Conservation (phyloP, 1,140 invertebrate species). For the Aculops lycopersici region DNA sequence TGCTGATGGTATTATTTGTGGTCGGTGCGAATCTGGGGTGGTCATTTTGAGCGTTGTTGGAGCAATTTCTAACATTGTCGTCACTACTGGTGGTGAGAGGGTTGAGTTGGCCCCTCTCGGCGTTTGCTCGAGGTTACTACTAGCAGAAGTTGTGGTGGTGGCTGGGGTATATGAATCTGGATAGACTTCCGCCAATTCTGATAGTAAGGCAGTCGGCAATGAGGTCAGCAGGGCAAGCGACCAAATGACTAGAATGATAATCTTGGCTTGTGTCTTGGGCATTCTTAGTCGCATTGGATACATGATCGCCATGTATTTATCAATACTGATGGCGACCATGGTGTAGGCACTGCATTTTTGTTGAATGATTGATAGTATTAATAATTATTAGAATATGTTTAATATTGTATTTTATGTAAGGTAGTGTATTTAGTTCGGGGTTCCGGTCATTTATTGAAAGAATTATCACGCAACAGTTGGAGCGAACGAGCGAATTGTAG, state of each 20-base stretch:
- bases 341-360: slow-evolving; percentile 35
- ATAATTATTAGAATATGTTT: neutral
- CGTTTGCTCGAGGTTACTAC: neutral
- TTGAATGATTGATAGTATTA: neutral
- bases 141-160: neutral
- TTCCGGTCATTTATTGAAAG: too few species aligned
- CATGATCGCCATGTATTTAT: slow-evolving; percentile 55
- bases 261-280: slow-evolving; percentile 30
- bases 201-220: slow-evolving; percentile 37
- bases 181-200: slow-evolving; percentile 12
- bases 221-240: slow-evolving; percentile 37
- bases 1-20: too few species aligned
- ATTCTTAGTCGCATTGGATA: slow-evolving; percentile 45
- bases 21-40: too few species aligned
- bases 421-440: too few species aligned
- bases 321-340: slow-evolving; percentile 43
- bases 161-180: neutral
- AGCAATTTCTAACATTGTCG: neutral
- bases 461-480: too few species aligned
- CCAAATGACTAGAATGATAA: slow-evolving; percentile 41
- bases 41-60: neutral
- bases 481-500: too few species aligned
- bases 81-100: neutral
- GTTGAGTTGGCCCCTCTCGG: neutral
- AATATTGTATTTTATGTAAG: too few species aligned